Base-by-base conservation (phyloP, 2,113 vertebrate species). In the Suricata suricatta region DNA sequence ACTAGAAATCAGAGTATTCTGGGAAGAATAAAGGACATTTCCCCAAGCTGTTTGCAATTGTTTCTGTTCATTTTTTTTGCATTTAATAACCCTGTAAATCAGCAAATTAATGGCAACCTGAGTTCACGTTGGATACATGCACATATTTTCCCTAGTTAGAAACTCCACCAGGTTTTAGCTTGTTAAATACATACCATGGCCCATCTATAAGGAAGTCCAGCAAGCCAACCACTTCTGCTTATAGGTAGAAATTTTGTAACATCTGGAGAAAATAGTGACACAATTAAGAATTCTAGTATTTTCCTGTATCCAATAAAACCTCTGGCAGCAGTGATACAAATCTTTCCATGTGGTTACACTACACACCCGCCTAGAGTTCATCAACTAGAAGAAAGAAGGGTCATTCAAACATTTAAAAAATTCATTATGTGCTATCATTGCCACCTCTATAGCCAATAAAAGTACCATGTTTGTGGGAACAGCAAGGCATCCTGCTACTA, bases 1-100 rank as follows among this genome's bases (percentile, higher is more conserved):
- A 96, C 92, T 29, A 97, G 96, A 97, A 98, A 97, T 97, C 88
- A 97, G 82, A n/a, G 94, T 9, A 82, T 7, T 92, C 85, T 95
- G 83, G 74, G 95, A 97, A 97, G 66, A 52, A 97, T 95, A 94
- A 97, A 97, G 90, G 38, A 11, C 76, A 97, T 95, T 96, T 82
- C 95, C 79, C 91, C 94, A 80, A 81, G 66, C 93, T 97, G 69
- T 94, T 88, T 0, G 1, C 35, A 97, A 2, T 90, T 98, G 60
- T 93, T 89, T 63, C 85, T 0, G 2, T 60, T 31, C 86, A 25
- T 79, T 50, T 88, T 71, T 88, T 71, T 66, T 74, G 2, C 33
- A 68, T 85, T 88, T 90, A 96, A 33, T 84, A 71, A 96, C 80
- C 38, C 96, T 92, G 0, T 1, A 95, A 96, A 95, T 96, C 92